phyloP scores from a whole-genome alignment of 2,888 invertebrate genomes.

The Acleris laterana region DNA sequence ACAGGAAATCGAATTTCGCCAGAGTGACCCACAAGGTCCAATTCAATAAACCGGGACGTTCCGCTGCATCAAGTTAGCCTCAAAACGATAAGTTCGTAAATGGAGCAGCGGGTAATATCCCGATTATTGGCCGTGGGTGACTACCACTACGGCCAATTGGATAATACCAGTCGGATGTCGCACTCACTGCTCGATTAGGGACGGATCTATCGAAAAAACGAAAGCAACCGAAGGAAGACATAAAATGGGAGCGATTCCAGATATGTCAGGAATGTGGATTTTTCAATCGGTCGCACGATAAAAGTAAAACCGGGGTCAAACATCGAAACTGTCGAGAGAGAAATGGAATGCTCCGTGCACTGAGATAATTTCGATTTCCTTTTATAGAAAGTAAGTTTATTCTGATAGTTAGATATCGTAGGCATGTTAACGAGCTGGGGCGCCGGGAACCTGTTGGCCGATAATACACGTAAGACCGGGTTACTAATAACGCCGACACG shows the following conservation, averaged over 20 bases:
- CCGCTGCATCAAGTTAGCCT: constrained; percentile 57
- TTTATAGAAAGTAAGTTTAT: constrained; percentile 82
- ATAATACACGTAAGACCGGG: constrained; percentile 44
- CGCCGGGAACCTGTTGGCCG: constrained; percentile 58
- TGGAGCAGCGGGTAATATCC: constrained; percentile 61
- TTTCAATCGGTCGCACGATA: constrained; percentile 55
- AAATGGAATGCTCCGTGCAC: constrained; percentile 78
- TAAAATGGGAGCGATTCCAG: constrained; percentile 42
- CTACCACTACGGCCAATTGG: constrained; percentile 56
- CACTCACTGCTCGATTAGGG: constrained; percentile 56
- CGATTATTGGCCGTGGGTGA: constrained; percentile 54
- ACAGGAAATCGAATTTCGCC: constrained; percentile 64
- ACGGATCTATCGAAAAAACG: constrained; percentile 43
- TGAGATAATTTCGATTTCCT: constrained; percentile 82
- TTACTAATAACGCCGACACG: constrained; percentile 50
- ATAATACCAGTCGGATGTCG: constrained; percentile 62
- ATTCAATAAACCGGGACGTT: constrained; percentile 56
- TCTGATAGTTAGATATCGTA: constrained; percentile 63
- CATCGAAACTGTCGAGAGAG: constrained; percentile 77
- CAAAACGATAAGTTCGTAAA: constrained; percentile 68
- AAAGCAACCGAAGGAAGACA: constrained; percentile 31
- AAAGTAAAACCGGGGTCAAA: constrained; percentile 74
- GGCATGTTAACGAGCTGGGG: constrained; percentile 61
- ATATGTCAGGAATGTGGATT: constrained; percentile 60
- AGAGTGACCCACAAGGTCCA: constrained; percentile 48